These are phyloP conservation scores for Trypoxylon attenuatum DNA, from an alignment of 2,888 invertebrate species.

Conservation along the genomic window DNA sequence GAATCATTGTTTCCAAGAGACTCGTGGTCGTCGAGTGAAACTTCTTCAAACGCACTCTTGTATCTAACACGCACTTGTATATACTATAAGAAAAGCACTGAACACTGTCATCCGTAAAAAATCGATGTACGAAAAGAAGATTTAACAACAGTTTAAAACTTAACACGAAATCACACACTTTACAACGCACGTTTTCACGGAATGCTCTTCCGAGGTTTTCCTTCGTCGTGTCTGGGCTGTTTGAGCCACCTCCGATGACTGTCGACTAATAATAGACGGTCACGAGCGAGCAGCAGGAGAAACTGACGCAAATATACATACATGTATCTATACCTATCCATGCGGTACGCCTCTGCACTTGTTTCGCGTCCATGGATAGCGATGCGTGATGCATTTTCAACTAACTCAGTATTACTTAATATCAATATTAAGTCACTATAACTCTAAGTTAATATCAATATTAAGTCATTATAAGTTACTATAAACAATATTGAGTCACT, in stretches of 20 bases:
- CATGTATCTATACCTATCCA: constrained; percentile 23
- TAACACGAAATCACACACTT: constrained; percentile 20
- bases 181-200: constrained; percentile 23
- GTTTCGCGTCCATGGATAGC: too few species aligned
- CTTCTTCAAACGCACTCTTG: constrained; percentile 1
- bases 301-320: constrained; percentile 36
- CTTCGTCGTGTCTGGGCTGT: constrained; percentile 43
- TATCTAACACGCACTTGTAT: background rate
- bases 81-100: background rate
- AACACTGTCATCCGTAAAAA: background rate
- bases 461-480: too few species aligned
- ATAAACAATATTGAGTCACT: too few species aligned
- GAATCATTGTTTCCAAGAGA: constrained; percentile 63
- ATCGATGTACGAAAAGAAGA: background rate
- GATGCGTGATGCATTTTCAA: too few species aligned
- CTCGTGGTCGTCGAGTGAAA: constrained; percentile 24
- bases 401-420: too few species aligned
- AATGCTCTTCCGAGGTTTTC: constrained; percentile 47
- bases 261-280: constrained; percentile 69
- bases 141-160: constrained; percentile 16
- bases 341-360: constrained; percentile 31
- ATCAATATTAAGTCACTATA: too few species aligned
- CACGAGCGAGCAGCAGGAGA: constrained; percentile 36
- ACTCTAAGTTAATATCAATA: too few species aligned
- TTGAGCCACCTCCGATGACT: constrained; percentile 66